Percentiles rank a stretch among this genome's conserved stretches.
Evolutionary conservation across 2,888 invertebrate genomes (phyloP).

Genomic region (Girardia tigrina): DNA sequence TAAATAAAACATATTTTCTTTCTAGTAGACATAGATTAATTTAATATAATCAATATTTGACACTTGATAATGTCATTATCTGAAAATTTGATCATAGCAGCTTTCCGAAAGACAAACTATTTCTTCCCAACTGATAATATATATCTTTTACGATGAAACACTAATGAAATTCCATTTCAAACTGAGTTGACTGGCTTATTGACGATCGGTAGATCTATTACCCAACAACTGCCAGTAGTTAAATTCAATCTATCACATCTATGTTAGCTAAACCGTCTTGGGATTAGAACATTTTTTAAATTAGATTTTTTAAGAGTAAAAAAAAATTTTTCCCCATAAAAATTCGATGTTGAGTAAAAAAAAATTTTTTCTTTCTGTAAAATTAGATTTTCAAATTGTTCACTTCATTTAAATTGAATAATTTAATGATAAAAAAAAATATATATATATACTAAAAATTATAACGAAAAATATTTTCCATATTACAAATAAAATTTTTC

Average conservation of each 20-base stretch:
- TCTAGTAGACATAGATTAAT: conserved; percentile 13
- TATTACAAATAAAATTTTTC: too few species aligned
- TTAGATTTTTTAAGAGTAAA: neutral
- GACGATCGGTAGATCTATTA: neutral
- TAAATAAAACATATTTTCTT: neutral
- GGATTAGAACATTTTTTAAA: neutral
- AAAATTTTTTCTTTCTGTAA: neutral
- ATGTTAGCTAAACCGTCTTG: neutral
- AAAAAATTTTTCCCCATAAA: too few species aligned
- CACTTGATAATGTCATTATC: conserved; percentile 20
- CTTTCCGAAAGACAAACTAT: neutral
- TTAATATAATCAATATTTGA: conserved; percentile 18
- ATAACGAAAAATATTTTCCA: too few species aligned
- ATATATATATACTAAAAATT: too few species aligned
- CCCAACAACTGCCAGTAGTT: neutral
- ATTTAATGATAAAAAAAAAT: too few species aligned
- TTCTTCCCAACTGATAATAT: neutral
- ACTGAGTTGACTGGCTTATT: neutral
- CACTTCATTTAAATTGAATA: too few species aligned
- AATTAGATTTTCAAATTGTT: neutral
- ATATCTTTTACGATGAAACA: neutral
- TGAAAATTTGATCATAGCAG: neutral
- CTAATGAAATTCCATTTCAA: neutral
- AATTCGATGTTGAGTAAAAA: too few species aligned
- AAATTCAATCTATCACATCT: neutral